Evolutionary conservation across 2,888 invertebrate species (phyloP).

Genomic region (Biston betularia): DNA sequence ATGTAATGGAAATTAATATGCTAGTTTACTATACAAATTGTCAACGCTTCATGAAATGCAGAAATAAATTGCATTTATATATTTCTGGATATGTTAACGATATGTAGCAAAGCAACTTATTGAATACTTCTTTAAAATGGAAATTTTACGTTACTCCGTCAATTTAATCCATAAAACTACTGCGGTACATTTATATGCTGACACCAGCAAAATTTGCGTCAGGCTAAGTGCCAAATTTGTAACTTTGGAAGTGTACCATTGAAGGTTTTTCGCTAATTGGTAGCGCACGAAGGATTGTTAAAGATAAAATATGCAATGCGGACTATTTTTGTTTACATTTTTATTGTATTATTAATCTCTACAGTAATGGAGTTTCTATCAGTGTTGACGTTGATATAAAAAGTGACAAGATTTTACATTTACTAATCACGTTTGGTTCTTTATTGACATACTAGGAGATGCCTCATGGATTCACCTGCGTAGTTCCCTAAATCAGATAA

Average conservation of each 20-base stretch:
- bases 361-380: slow-evolving; percentile 55
- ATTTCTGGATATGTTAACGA: no score
- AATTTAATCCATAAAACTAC: slow-evolving; percentile 78
- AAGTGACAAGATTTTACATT: slow-evolving; percentile 29
- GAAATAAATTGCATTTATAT: no score
- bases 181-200: slow-evolving; percentile 80
- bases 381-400: slow-evolving; percentile 23
- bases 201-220: slow-evolving; percentile 82
- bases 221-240: slow-evolving; percentile 86
- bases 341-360: slow-evolving; percentile 76
- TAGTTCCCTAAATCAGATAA: no score
- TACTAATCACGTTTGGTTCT: slow-evolving; percentile 24
- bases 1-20: no score
- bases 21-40: no score
- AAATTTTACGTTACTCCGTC: slow-evolving; percentile 66
- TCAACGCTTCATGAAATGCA: no score
- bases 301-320: slow-evolving; percentile 85
- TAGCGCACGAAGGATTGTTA: slow-evolving; percentile 81
- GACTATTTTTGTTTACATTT: slow-evolving; percentile 82
- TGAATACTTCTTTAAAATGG: slow-evolving; percentile 63
- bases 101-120: slow-evolving; percentile 45
- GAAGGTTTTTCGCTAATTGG: slow-evolving; percentile 84
- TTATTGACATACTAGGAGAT: no score
- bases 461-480: no score
- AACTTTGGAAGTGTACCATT: slow-evolving; percentile 74